Percentiles rank a stretch among this genome's conserved stretches.
phyloP scores from a whole-genome alignment of 2,113 vertebrate genomes.

The Ammodramus savannarum region DNA sequence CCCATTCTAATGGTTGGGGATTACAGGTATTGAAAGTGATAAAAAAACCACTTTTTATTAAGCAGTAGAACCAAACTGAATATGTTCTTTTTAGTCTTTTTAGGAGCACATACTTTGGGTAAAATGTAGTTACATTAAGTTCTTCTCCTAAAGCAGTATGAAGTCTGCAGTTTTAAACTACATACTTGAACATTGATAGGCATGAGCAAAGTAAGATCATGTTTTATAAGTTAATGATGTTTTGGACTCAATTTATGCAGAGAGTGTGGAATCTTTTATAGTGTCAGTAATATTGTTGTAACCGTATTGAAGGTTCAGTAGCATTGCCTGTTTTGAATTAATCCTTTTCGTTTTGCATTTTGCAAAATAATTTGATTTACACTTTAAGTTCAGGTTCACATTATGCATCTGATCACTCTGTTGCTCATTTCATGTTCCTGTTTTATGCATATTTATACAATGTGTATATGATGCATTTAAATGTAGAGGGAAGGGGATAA shows the following conservation, averaged over 20 bases:
- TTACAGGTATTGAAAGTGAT: not conserved
- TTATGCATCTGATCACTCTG: not conserved
- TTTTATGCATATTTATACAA: not conserved
- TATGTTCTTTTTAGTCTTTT: not conserved
- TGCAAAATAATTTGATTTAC: not conserved
- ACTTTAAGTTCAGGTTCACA: not conserved
- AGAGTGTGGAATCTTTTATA: not conserved
- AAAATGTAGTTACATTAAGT: not conserved
- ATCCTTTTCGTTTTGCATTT: not conserved
- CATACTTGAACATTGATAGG: not conserved
- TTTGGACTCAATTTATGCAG: not conserved
- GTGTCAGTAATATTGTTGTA: not conserved
- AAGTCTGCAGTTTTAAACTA: not conserved
- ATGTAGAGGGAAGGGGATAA: not conserved
- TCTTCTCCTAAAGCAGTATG: not conserved
- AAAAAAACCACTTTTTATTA: not conserved
- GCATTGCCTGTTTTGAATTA: not conserved
- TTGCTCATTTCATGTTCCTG: not conserved
- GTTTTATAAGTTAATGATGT: not conserved
- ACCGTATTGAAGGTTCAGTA: not conserved
- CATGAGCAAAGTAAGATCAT: not conserved
- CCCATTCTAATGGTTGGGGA: not conserved
- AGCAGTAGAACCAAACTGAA: not conserved
- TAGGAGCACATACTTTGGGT: not conserved
- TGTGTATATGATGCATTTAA: not conserved